These are phyloP conservation scores for Amaurobius ferox DNA, from an alignment of 2,888 invertebrate genomes.

Conservation along the genomic window DNA sequence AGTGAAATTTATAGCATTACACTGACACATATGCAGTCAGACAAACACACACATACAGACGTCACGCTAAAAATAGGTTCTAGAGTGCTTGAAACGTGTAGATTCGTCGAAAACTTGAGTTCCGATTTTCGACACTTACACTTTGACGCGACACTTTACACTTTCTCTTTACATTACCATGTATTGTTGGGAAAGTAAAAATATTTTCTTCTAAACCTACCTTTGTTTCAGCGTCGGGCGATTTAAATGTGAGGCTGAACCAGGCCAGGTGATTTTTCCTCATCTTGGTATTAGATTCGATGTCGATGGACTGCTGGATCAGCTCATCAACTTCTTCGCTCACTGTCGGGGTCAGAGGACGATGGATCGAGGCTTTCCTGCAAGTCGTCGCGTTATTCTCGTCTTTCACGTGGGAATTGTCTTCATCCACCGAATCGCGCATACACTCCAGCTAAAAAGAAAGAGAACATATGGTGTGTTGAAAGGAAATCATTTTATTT, in stretches of 20 bases:
- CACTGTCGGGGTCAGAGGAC: constrained; percentile 74
- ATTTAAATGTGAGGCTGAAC: constrained; percentile 92
- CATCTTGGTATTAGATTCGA: constrained; percentile 92
- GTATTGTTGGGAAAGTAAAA: too few relatives aligned
- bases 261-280: constrained; percentile 89
- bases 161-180: too few relatives aligned
- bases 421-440: constrained; percentile 74
- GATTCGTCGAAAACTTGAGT: too few relatives aligned
- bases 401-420: constrained; percentile 22
- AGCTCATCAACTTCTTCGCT: constrained; percentile 85
- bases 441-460: constrained; percentile 72
- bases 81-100: too few relatives aligned
- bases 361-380: constrained; percentile 47
- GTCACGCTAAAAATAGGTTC: too few relatives aligned
- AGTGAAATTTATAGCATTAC: too few relatives aligned
- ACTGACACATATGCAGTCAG: too few relatives aligned
- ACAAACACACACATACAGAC: too few relatives aligned
- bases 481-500: too few relatives aligned
- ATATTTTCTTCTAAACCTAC: constrained; percentile 79
- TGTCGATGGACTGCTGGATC: constrained; percentile 90
- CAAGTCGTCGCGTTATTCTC: background rate
- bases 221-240: constrained; percentile 87
- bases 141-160: too few relatives aligned
- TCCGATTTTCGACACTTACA: too few relatives aligned
- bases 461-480: too few relatives aligned